Evolutionary conservation across 2,888 invertebrate species (phyloP).

Genomic region (Ormyrus nitidulus): DNA sequence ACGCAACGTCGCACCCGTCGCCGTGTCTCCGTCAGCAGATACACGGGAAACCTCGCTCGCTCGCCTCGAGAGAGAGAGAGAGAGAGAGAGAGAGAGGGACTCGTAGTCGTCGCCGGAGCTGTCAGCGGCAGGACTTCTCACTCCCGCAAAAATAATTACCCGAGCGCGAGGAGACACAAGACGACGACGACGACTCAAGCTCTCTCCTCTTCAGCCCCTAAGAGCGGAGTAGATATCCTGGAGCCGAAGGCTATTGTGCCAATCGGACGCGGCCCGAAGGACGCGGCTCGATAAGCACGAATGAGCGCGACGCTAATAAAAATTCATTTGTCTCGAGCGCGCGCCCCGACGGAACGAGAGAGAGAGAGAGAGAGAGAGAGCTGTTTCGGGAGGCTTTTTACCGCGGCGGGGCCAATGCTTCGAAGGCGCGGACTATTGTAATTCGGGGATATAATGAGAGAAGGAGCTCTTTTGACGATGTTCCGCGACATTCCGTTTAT

Average conservation of each 20-base stretch:
- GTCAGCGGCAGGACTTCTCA: conserved; percentile 71
- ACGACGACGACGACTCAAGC: not conserved
- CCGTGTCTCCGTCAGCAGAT: no score
- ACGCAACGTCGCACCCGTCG: no score
- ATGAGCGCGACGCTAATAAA: conserved; percentile 68
- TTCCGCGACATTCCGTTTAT: no score
- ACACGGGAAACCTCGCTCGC: no score
- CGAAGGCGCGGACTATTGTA: no score
- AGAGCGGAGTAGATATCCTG: conserved; percentile 41
- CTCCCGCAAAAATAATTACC: conserved; percentile 74
- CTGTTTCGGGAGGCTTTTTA: no score
- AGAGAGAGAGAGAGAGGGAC: conserved; percentile 10
- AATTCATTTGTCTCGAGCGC: conserved; percentile 68
- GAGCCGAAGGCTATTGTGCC: conserved; percentile 68
- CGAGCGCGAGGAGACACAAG: conserved; percentile 45
- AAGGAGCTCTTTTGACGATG: no score
- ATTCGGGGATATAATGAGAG: no score
- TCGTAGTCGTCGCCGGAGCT: conserved; percentile 61
- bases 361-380: no score
- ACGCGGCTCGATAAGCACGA: conserved; percentile 67
- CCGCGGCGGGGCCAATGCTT: no score
- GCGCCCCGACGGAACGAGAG: not conserved
- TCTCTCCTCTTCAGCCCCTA: not conserved
- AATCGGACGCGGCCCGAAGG: conserved; percentile 62
- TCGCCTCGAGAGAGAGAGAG: not conserved